Evolutionary conservation across 2,797 vertebrate genomes (phyloP).

Genomic region (Hylomyscus alleni): DNA sequence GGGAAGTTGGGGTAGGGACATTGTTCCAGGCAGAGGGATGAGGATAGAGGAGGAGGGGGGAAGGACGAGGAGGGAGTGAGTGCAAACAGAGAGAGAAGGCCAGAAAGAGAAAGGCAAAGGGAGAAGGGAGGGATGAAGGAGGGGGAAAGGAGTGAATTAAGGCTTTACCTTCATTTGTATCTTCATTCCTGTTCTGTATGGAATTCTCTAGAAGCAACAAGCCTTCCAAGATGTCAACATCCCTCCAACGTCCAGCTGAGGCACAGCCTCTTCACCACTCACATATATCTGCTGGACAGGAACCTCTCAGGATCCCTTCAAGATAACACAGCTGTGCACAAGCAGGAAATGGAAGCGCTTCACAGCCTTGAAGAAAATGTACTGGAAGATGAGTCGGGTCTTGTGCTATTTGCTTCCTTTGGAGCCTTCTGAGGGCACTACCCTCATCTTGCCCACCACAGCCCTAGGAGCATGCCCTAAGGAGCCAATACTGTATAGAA

Average conservation of each 20-base stretch:
- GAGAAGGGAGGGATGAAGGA: background rate
- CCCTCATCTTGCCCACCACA: background rate
- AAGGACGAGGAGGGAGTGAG: too few species aligned
- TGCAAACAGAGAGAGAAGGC: too few species aligned
- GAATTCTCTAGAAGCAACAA: background rate
- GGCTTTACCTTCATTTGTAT: background rate
- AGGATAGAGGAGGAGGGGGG: background rate
- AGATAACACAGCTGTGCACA: background rate
- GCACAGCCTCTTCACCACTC: background rate
- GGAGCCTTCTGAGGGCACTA: background rate
- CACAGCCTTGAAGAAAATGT: background rate
- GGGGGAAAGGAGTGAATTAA: background rate
- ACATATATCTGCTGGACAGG: background rate
- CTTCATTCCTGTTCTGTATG: background rate
- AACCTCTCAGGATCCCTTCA: background rate
- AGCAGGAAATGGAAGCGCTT: background rate
- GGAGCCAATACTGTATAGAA: background rate
- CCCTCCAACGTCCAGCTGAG: background rate
- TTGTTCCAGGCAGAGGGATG: slow-evolving; percentile 28
- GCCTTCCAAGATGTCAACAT: too few species aligned
- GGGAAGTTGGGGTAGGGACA: slow-evolving; percentile 62
- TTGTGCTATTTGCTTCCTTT: background rate
- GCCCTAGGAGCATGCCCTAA: background rate
- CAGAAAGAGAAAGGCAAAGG: too few species aligned
- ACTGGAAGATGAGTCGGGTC: background rate